These are phyloP conservation scores for Macroteleia sp. DNA, from an alignment of 2,888 invertebrate species.

Conservation along the genomic window DNA sequence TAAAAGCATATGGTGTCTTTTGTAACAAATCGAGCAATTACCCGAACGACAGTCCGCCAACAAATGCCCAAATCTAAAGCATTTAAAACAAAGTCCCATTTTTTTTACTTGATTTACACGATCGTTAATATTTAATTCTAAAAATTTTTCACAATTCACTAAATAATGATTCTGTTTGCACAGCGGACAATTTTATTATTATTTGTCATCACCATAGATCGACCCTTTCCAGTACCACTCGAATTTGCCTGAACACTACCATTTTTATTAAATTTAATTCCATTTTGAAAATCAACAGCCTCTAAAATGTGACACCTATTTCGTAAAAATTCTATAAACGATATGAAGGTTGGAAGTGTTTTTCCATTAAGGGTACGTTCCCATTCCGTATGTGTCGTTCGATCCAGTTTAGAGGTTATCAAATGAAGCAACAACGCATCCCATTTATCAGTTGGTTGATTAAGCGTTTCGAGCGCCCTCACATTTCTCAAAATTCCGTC, in stretches of 20 bases:
- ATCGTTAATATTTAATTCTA: too few relatives aligned
- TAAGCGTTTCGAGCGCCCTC: not conserved
- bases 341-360: too few relatives aligned
- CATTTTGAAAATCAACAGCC: not conserved
- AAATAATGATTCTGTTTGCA: too few relatives aligned
- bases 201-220: too few relatives aligned
- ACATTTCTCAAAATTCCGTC: not conserved
- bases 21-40: too few relatives aligned
- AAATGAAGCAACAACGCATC: not conserved
- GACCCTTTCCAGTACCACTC: not conserved
- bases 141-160: too few relatives aligned
- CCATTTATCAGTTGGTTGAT: not conserved
- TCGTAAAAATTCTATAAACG: slow-evolving; percentile 10
- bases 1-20: too few relatives aligned
- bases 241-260: not conserved
- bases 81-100: too few relatives aligned
- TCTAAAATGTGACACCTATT: slow-evolving; percentile 13
- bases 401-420: not conserved
- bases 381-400: not conserved
- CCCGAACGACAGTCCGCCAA: too few relatives aligned
- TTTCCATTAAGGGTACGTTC: slow-evolving; percentile 3
- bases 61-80: too few relatives aligned
- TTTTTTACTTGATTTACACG: too few relatives aligned
- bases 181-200: not conserved
- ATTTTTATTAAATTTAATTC: not conserved